Evolutionary conservation across 2,888 invertebrate genomes (phyloP).

Genomic region (Volucella bombylans): DNA sequence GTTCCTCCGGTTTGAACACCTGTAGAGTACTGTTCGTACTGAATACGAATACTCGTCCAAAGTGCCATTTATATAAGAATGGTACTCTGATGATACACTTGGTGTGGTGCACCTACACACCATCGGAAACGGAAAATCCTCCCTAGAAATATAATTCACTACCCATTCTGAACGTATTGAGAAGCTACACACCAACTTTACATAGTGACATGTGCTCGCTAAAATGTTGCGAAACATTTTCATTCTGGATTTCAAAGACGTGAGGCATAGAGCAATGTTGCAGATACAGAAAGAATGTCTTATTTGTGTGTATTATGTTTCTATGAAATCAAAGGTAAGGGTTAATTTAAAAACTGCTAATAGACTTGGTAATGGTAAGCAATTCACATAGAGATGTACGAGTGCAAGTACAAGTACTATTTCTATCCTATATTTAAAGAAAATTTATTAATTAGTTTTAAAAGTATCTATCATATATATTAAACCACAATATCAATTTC

Average conservation of each 20-base stretch:
- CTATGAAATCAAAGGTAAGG: not conserved
- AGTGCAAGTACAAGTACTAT: too few relatives aligned
- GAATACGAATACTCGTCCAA: slow-evolving; percentile 60
- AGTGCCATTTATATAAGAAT: slow-evolving; percentile 74
- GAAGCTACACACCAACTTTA: slow-evolving; percentile 32
- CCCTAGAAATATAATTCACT: slow-evolving; percentile 35
- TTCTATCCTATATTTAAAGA: too few relatives aligned
- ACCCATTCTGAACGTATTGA: slow-evolving; percentile 12
- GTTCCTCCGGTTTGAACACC: slow-evolving; percentile 70
- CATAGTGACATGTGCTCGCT: slow-evolving; percentile 35
- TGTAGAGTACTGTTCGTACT: slow-evolving; percentile 75
- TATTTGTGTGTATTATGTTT: slow-evolving; percentile 39
- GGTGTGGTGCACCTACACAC: slow-evolving; percentile 47
- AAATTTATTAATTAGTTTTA: too few relatives aligned
- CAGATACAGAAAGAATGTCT: not conserved
- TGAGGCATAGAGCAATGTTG: slow-evolving; percentile 12
- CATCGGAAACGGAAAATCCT: slow-evolving; percentile 25
- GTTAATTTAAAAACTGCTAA: slow-evolving; percentile 14
- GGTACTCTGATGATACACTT: slow-evolving; percentile 39
- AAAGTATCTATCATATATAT: too few relatives aligned
- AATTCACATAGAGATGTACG: not conserved
- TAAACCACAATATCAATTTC: too few relatives aligned
- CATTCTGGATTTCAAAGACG: slow-evolving; percentile 40
- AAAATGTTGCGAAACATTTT: slow-evolving; percentile 54
- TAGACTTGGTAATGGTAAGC: not conserved